These are phyloP conservation scores for Drosophila prostipennis DNA, from an alignment of 2,888 invertebrate species.

Conservation along the genomic window DNA sequence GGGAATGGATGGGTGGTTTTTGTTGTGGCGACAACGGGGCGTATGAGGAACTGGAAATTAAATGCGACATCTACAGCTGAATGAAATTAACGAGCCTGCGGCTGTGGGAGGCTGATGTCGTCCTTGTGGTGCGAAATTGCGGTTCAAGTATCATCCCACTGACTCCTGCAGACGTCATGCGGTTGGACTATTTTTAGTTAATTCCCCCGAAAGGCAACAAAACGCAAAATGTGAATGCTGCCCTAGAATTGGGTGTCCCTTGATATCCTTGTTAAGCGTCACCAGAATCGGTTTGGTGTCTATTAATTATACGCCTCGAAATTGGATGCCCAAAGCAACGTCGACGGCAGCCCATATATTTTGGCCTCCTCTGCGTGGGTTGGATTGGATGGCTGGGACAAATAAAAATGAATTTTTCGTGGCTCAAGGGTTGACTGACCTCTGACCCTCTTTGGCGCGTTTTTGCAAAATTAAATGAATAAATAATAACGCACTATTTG, in stretches of 20 bases:
- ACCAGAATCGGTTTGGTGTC: constrained; percentile 26
- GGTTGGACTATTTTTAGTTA: constrained; percentile 63
- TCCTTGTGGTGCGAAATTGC: constrained; percentile 12
- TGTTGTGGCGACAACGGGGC: constrained; percentile 44
- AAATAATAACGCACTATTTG: constrained; percentile 70
- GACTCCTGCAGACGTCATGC: constrained; percentile 38
- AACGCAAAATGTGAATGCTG: constrained; percentile 31
- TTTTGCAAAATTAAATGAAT: constrained; percentile 62
- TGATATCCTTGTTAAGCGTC: constrained; percentile 20
- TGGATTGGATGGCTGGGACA: constrained; percentile 24
- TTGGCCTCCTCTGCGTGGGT: constrained; percentile 19
- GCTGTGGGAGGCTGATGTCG: constrained; percentile 49
- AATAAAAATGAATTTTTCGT: constrained; percentile 53
- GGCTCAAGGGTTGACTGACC: constrained; percentile 63
- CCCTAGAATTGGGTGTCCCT: constrained; percentile 39
- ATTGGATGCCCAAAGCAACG: constrained; percentile 44
- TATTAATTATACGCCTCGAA: constrained; percentile 59
- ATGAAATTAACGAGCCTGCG: constrained; percentile 38
- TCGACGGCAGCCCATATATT: constrained; percentile 37
- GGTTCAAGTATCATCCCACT: constrained; percentile 16
- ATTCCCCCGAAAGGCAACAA: constrained; percentile 45
- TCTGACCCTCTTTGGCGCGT: constrained; percentile 26
- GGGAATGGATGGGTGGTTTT: neutral
- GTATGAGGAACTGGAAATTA: constrained; percentile 60
- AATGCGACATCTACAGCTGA: constrained; percentile 33